A percentile compares a stretch with the other conserved stretches of the same genome.
Evolutionary conservation across 2,113 vertebrate species (phyloP).

Genomic region (Ammodytes marinus): DNA sequence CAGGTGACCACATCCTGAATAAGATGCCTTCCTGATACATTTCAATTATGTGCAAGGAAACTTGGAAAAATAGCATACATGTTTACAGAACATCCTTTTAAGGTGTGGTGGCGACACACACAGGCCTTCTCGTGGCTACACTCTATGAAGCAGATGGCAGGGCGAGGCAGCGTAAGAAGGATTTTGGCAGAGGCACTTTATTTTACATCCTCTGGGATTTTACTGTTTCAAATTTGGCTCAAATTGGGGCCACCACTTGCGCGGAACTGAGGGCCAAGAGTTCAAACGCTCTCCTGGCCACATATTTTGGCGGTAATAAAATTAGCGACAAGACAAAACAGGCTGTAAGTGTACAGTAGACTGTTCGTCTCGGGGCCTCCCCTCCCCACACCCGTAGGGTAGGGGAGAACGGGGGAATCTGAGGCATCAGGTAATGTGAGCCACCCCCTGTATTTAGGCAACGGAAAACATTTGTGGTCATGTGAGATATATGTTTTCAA

Average conservation of each 20-base stretch:
- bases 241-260: slow-evolving; percentile 45
- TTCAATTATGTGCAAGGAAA: slow-evolving; percentile 49
- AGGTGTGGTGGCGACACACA: slow-evolving; percentile 60
- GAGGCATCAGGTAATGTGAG: too few species aligned
- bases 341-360: slow-evolving; percentile 25
- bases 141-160: slow-evolving; percentile 79
- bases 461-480: too few species aligned
- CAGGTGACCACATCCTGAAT: slow-evolving; percentile 34
- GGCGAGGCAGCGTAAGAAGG: slow-evolving; percentile 54
- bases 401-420: too few species aligned
- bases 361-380: not conserved
- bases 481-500: too few species aligned
- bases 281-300: slow-evolving; percentile 49
- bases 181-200: slow-evolving; percentile 62
- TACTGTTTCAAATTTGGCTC: slow-evolving; percentile 64
- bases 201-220: slow-evolving; percentile 70
- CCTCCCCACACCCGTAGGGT: not conserved
- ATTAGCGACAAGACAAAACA: slow-evolving; percentile 60
- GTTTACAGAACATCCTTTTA: slow-evolving; percentile 67
- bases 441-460: too few species aligned
- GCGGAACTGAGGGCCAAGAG: slow-evolving; percentile 61
- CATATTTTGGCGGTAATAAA: slow-evolving; percentile 52
- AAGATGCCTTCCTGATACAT: slow-evolving; percentile 21
- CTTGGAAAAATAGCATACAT: slow-evolving; percentile 41
- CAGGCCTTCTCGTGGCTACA: slow-evolving; percentile 60